phyloP scores from a whole-genome alignment of 2,797 vertebrate species.

The Tachyglossus aculeatus region DNA sequence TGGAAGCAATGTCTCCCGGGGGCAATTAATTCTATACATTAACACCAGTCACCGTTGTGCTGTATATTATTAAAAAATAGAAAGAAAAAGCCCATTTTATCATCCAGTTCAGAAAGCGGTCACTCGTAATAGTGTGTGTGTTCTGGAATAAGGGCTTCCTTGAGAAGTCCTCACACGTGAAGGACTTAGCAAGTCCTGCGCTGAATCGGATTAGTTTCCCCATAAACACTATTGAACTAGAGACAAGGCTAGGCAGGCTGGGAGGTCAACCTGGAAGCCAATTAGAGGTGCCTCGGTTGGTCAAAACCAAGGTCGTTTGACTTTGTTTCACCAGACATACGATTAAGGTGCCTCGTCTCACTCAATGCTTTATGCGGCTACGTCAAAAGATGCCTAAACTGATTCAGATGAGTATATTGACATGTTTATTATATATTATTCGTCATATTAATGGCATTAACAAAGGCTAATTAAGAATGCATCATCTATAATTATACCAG shows the following conservation, averaged over 20 bases:
- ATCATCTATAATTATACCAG: conserved; percentile 69
- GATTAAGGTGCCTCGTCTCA: conserved; percentile 57
- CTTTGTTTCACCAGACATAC: conserved; percentile 52
- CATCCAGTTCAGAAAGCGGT: conserved; percentile 67
- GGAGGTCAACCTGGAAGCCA: conserved; percentile 13
- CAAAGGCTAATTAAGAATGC: conserved; percentile 75
- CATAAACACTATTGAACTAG: neutral
- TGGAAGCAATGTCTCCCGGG: conserved; percentile 70
- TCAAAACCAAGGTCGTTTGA: conserved; percentile 38
- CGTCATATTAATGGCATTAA: conserved; percentile 75
- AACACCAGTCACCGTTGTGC: conserved; percentile 62
- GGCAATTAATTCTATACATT: conserved; percentile 76
- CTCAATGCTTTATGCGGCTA: conserved; percentile 55
- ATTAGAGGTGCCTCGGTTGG: neutral
- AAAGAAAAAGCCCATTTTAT: conserved; percentile 56
- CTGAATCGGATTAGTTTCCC: neutral
- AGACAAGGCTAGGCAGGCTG: neutral
- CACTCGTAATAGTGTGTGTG: conserved; percentile 34
- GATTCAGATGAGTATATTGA: conserved; percentile 72
- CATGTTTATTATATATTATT: conserved; percentile 72
- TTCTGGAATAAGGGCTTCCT: conserved; percentile 11
- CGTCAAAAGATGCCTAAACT: conserved; percentile 65
- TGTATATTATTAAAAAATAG: conserved; percentile 51
- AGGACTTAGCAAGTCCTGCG: conserved; percentile 49
- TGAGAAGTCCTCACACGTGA: conserved; percentile 23